Evolutionary conservation across 2,797 vertebrate genomes (phyloP).

Genomic region (Amniataba percoides): DNA sequence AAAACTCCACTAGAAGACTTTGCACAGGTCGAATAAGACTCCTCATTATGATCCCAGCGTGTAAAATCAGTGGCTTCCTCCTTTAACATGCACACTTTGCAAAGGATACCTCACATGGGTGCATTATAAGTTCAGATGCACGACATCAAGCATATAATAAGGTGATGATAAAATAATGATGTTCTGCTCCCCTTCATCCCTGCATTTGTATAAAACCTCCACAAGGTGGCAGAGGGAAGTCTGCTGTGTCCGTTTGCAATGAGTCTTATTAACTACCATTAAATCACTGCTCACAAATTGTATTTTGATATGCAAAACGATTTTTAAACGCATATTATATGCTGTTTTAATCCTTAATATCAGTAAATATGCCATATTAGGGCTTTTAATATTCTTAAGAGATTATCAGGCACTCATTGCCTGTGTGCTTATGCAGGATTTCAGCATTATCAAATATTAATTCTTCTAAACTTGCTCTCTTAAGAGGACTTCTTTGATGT

Average conservation of each 20-base stretch:
- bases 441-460: slow-evolving; percentile 85
- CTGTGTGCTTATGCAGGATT: slow-evolving; percentile 79
- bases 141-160: not conserved
- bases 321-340: slow-evolving; percentile 85
- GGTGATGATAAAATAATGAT: not conserved
- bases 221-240: slow-evolving; percentile 77
- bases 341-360: slow-evolving; percentile 85
- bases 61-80: not conserved
- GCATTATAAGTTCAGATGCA: not conserved
- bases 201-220: slow-evolving; percentile 69
- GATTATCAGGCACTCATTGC: slow-evolving; percentile 77
- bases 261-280: slow-evolving; percentile 67
- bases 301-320: slow-evolving; percentile 85
- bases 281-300: slow-evolving; percentile 81
- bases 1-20: not conserved
- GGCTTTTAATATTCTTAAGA: slow-evolving; percentile 82
- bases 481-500: slow-evolving; percentile 85
- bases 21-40: no score
- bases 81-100: not conserved
- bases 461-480: slow-evolving; percentile 85
- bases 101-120: not conserved
- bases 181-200: not conserved
- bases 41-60: not conserved
- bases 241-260: slow-evolving; percentile 58
- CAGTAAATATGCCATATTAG: slow-evolving; percentile 84